Conservation (phyloP, 2,113 vertebrate species). For the Uria lomvia region DNA sequence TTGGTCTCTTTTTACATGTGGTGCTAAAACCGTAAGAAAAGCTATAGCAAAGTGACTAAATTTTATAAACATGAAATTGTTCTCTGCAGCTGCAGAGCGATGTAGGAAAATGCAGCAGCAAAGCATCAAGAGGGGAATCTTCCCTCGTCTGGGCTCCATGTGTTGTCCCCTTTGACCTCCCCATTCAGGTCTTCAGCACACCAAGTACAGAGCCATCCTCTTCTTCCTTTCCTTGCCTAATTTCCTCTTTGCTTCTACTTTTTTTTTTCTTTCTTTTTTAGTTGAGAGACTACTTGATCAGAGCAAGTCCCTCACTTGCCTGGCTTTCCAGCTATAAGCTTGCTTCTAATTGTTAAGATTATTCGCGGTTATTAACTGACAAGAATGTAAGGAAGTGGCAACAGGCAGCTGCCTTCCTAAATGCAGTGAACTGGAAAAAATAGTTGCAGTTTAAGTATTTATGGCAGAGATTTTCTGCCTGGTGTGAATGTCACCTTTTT, state of each 20-base stretch:
- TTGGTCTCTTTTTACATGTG: not conserved
- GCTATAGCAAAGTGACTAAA: not conserved
- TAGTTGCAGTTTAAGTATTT: not conserved
- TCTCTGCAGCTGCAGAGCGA: not conserved
- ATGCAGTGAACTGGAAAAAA: not conserved
- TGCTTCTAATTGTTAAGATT: slow-evolving; percentile 11
- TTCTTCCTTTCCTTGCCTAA: not conserved
- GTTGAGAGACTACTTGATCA: not conserved
- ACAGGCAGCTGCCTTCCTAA: not conserved
- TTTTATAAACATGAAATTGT: not conserved
- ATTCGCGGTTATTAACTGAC: not conserved
- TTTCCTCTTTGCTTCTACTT: not conserved
- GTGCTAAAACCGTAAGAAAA: not conserved
- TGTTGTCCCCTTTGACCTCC: not conserved
- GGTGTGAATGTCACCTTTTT: not conserved
- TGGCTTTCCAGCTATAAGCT: not conserved
- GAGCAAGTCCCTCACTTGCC: not conserved
- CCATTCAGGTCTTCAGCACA: not conserved
- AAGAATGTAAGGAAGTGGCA: slow-evolving; percentile 8
- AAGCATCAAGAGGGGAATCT: not conserved
- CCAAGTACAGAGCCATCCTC: not conserved
- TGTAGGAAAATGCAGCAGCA: not conserved
- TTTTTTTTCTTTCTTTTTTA: not conserved
- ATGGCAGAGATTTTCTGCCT: not conserved
- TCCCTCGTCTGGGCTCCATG: not conserved